Evolutionary conservation across 2,888 invertebrate genomes (phyloP).

Genomic region (Tenthredo amoena): DNA sequence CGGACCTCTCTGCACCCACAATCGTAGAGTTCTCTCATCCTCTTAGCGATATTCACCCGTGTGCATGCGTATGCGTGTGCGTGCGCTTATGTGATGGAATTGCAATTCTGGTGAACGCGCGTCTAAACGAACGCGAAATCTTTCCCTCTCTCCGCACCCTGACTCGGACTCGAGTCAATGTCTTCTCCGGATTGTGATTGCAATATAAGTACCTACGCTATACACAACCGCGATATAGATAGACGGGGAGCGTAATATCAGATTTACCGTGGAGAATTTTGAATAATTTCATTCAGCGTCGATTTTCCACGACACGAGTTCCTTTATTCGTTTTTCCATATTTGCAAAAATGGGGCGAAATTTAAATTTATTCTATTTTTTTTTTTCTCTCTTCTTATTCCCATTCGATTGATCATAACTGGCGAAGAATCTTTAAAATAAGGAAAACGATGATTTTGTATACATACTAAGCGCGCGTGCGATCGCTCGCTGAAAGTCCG

Average conservation of each 20-base stretch:
- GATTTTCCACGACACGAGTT: too few relatives aligned
- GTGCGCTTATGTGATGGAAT: background rate
- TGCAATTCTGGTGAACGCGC: background rate
- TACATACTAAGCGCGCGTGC: too few relatives aligned
- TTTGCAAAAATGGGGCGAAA: too few relatives aligned
- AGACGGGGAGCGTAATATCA: background rate
- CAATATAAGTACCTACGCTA: conserved; percentile 64
- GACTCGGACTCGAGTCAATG: conserved; percentile 58
- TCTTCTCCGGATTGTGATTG: conserved; percentile 62
- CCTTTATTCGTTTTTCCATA: too few relatives aligned
- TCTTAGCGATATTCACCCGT: background rate
- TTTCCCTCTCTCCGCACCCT: background rate
- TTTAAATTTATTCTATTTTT: too few relatives aligned
- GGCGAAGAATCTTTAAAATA: too few relatives aligned
- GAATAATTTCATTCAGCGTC: too few relatives aligned
- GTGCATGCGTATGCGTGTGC: background rate
- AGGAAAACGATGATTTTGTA: too few relatives aligned
- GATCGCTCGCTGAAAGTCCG: background rate
- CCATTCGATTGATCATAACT: too few relatives aligned
- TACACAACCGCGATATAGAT: conserved; percentile 70
- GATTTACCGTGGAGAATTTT: too few relatives aligned
- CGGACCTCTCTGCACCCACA: background rate
- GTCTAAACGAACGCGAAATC: conserved; percentile 8
- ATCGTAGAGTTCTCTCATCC: background rate
- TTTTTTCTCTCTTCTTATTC: too few relatives aligned